phyloP scores from a whole-genome alignment of 2,888 invertebrate species.

The Abrostola tripartita region DNA sequence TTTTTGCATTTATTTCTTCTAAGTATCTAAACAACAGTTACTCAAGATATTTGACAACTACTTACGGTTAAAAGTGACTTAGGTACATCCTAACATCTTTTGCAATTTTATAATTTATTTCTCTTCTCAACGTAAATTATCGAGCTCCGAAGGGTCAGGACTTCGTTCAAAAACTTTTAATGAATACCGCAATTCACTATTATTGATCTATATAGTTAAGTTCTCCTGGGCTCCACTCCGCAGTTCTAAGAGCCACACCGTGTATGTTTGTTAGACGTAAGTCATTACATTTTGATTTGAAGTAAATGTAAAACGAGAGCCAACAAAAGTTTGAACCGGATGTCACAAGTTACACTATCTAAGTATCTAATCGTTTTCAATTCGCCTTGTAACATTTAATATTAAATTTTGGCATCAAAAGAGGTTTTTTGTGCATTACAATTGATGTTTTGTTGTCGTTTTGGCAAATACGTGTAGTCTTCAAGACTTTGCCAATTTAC shows the following conservation, averaged over 20 bases:
- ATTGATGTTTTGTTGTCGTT: conserved; percentile 2
- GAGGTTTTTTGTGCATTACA: conserved; percentile 9
- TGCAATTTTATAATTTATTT: no score
- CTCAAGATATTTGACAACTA: no score
- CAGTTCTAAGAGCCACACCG: conserved; percentile 2
- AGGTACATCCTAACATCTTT: no score
- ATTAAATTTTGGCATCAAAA: conserved; percentile 16
- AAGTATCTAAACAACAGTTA: no score
- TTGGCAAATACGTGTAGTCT: neutral
- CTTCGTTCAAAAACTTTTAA: no score
- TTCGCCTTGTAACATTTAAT: conserved; percentile 13
- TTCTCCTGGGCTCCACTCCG: no score
- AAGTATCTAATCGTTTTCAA: conserved; percentile 13
- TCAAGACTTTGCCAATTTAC: neutral
- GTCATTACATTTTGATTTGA: neutral
- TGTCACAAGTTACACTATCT: conserved; percentile 3
- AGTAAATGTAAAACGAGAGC: conserved; percentile 3
- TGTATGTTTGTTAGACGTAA: neutral
- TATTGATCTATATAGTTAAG: no score
- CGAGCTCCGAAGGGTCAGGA: no score
- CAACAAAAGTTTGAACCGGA: neutral
- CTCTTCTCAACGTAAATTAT: no score
- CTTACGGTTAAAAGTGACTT: no score
- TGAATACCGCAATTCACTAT: no score
- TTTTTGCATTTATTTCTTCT: no score